phyloP scores from a whole-genome alignment of 2,888 invertebrate genomes.

The Pimpla rufipes region DNA sequence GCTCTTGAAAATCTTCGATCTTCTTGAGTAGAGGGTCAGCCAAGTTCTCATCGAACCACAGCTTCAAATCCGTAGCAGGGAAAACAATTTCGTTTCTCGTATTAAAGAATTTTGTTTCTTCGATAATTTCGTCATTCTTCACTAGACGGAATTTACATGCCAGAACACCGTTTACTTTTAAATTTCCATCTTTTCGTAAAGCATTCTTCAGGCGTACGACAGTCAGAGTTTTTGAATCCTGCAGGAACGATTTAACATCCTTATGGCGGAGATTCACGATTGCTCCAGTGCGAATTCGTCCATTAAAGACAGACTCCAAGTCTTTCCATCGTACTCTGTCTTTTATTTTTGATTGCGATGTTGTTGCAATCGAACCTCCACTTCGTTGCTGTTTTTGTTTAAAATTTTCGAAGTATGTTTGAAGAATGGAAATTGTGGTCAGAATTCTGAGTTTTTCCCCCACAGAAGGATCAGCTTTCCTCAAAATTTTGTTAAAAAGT shows the following conservation, averaged over 20 bases:
- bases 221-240: conserved; percentile 30
- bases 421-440: too few relatives aligned
- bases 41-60: conserved; percentile 22
- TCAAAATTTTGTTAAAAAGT: too few relatives aligned
- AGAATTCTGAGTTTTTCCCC: too few relatives aligned
- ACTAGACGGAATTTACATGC: conserved; percentile 34
- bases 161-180: conserved; percentile 52
- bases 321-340: conserved; percentile 44
- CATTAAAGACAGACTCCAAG: conserved; percentile 25
- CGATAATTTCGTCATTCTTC: conserved; percentile 32
- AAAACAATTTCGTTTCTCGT: conserved; percentile 34
- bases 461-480: too few relatives aligned
- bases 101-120: conserved; percentile 52
- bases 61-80: neutral
- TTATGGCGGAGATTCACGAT: conserved; percentile 55
- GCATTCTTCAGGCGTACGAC: conserved; percentile 41
- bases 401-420: too few relatives aligned
- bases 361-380: neutral
- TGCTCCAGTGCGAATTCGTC: conserved; percentile 50
- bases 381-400: too few relatives aligned
- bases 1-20: conserved; percentile 67
- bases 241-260: conserved; percentile 40
- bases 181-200: conserved; percentile 33
- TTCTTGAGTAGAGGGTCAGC: conserved; percentile 32
- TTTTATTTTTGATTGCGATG: neutral